Conservation (phyloP, 2,888 invertebrate species). For the Eurytoma adleriae region DNA sequence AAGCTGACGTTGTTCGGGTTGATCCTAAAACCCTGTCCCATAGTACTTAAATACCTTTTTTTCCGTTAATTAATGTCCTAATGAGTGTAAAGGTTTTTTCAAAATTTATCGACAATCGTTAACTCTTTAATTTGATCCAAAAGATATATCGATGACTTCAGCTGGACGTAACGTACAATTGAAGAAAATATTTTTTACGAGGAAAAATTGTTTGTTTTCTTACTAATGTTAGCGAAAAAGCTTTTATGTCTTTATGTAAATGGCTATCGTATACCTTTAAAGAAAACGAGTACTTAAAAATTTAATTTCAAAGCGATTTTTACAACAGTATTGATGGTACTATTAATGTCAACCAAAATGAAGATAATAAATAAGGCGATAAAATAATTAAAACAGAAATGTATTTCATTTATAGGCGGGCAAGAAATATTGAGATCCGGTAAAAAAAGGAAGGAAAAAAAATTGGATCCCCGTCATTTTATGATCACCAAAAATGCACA, state of each 20-base stretch:
- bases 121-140: slow-evolving; percentile 19
- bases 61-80: slow-evolving; percentile 40
- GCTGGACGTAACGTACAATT: not conserved
- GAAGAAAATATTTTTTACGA: not conserved
- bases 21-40: slow-evolving; percentile 39
- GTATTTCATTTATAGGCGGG: slow-evolving; percentile 39
- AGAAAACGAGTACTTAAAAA: not conserved
- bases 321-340: slow-evolving; percentile 17
- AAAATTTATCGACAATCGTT: slow-evolving; percentile 30
- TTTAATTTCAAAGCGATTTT: slow-evolving; percentile 8
- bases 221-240: not conserved
- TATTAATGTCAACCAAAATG: slow-evolving; percentile 16
- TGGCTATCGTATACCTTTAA: not conserved
- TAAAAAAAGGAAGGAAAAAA: slow-evolving; percentile 23
- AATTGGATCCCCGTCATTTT: slow-evolving; percentile 48
- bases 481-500: slow-evolving; percentile 47
- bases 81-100: slow-evolving; percentile 36
- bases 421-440: slow-evolving; percentile 42
- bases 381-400: slow-evolving; percentile 40
- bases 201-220: not conserved
- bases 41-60: slow-evolving; percentile 36
- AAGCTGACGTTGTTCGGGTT: slow-evolving; percentile 24
- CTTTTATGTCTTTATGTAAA: not conserved
- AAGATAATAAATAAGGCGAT: slow-evolving; percentile 14
- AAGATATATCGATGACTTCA: not conserved